Evolutionary conservation across 2,113 vertebrate genomes (phyloP).

Genomic region (Acrocephalus arundinaceus): DNA sequence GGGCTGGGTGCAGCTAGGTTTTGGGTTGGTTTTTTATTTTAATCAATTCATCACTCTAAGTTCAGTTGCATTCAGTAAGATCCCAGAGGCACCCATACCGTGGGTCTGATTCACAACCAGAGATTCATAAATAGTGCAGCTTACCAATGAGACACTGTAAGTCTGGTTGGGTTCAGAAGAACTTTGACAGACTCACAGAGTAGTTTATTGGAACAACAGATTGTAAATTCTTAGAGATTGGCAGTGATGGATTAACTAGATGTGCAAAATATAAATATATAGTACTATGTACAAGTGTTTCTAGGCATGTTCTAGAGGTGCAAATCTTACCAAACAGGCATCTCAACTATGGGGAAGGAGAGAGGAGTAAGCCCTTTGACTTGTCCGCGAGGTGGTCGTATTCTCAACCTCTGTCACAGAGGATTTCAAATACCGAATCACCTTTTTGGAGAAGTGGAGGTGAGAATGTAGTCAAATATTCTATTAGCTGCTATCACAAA

Average conservation of each 20-base stretch:
- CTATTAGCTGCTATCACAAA: not conserved
- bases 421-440: not conserved
- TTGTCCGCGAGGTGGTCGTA: not conserved
- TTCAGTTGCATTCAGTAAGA: not conserved
- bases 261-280: not conserved
- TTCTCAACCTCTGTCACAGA: not conserved
- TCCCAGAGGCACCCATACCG: too few species aligned
- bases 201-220: not conserved
- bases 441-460: not conserved
- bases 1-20: not conserved
- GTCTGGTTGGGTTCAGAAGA: not conserved
- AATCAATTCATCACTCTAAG: not conserved
- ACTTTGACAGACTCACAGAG: not conserved
- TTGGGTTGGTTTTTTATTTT: not conserved
- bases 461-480: not conserved
- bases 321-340: not conserved
- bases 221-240: not conserved
- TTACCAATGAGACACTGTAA: not conserved
- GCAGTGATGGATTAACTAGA: not conserved
- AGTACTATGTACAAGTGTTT: not conserved
- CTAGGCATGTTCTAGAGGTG: not conserved
- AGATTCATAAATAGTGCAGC: not conserved
- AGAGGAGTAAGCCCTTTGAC: not conserved
- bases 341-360: not conserved
- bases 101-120: not conserved